A percentile compares a stretch with the other conserved stretches of the same genome.
Conservation (phyloP, 2,797 vertebrate genomes). For the Sebastes alutus region DNA sequence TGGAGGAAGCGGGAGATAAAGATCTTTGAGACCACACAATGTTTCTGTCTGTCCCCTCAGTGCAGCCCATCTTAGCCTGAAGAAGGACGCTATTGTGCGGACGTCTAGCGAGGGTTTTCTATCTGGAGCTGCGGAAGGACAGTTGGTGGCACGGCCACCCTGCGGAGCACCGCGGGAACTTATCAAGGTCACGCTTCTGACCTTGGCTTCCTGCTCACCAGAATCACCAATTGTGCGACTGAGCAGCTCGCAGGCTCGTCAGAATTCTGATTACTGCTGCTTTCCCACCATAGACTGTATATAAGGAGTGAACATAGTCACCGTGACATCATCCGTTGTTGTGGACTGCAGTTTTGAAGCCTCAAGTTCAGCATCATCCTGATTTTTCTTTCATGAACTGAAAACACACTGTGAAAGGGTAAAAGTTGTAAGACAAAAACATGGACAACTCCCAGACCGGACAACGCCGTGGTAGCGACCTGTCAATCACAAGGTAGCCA, state of each 20-base stretch:
- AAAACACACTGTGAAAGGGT: too few relatives aligned
- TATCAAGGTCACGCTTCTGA: conserved; percentile 75
- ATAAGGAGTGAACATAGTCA: too few relatives aligned
- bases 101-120: conserved; percentile 50
- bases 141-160: conserved; percentile 62
- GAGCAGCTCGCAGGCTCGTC: background rate
- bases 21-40: conserved; percentile 77
- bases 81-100: conserved; percentile 74
- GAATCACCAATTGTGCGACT: conserved; percentile 72
- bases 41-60: conserved; percentile 67
- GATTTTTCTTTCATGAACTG: too few relatives aligned
- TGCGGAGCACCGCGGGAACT: conserved; percentile 67
- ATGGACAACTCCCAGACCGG: too few relatives aligned
- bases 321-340: too few relatives aligned
- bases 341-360: too few relatives aligned
- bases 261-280: conserved; percentile 23
- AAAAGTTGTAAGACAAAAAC: too few relatives aligned
- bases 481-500: too few relatives aligned
- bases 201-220: conserved; percentile 79
- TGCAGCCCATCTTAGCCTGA: conserved; percentile 26
- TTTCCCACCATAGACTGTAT: too few relatives aligned
- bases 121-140: conserved; percentile 46
- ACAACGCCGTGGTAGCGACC: too few relatives aligned
- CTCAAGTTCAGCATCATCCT: too few relatives aligned
- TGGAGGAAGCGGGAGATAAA: conserved; percentile 63